Percentiles rank a stretch among this genome's conserved stretches.
Conservation (phyloP, 2,797 vertebrate species). For the Microhierax caerulescens region DNA sequence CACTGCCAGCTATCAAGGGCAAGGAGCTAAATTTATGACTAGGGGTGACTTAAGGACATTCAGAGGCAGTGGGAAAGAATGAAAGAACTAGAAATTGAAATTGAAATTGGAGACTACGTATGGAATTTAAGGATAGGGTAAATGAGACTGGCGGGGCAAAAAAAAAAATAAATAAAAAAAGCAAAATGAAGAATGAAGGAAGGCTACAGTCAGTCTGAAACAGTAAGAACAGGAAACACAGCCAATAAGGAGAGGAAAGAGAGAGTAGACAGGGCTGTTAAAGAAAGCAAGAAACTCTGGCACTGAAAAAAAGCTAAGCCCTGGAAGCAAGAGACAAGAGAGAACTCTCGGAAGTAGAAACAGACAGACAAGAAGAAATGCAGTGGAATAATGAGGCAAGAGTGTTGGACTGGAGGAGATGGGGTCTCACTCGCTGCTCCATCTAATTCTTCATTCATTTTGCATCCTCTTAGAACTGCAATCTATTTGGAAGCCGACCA, state of each 20-base stretch:
- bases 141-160: background rate
- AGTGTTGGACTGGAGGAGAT: background rate
- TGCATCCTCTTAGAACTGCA: background rate
- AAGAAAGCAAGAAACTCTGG: background rate
- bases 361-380: background rate
- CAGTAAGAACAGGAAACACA: background rate
- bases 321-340: background rate
- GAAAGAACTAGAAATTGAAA: background rate
- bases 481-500: background rate
- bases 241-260: background rate
- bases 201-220: background rate
- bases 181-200: background rate
- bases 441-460: background rate
- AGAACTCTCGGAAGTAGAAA: background rate
- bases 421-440: background rate
- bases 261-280: background rate
- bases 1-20: background rate
- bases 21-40: background rate
- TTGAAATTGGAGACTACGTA: background rate
- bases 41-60: background rate
- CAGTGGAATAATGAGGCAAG: background rate
- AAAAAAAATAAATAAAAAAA: background rate
- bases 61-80: background rate
- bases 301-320: background rate
- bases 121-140: background rate